Conservation (phyloP, 1,140 invertebrate genomes). For the Saccostrea echinata region DNA sequence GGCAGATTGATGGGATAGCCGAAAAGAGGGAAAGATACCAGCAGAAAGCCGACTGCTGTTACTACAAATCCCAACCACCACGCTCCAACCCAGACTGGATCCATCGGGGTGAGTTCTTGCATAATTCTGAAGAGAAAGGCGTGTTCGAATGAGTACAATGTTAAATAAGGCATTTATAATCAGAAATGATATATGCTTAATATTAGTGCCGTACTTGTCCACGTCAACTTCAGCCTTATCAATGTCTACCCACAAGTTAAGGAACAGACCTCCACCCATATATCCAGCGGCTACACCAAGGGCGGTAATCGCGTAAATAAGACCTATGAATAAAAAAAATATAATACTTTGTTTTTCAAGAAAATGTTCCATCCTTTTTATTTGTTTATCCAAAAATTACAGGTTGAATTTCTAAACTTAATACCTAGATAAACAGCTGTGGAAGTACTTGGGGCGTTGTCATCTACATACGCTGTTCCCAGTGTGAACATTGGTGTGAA, state of each 20-base stretch:
- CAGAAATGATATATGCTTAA: not conserved
- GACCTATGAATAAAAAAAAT: slow-evolving; percentile 52
- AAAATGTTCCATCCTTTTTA: too few relatives aligned
- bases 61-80: slow-evolving; percentile 68
- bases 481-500: slow-evolving; percentile 70
- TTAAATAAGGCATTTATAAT: not conserved
- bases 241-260: slow-evolving; percentile 89
- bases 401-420: not conserved
- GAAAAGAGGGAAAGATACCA: slow-evolving; percentile 57
- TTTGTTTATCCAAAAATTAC: too few relatives aligned
- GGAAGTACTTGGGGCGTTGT: slow-evolving; percentile 64
- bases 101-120: slow-evolving; percentile 52
- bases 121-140: slow-evolving; percentile 29
- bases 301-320: slow-evolving; percentile 91
- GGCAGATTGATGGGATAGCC: slow-evolving; percentile 63
- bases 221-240: slow-evolving; percentile 46
- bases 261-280: slow-evolving; percentile 88
- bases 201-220: not conserved
- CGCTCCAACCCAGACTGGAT: slow-evolving; percentile 65
- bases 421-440: slow-evolving; percentile 69
- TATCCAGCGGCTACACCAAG: slow-evolving; percentile 95
- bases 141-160: not conserved
- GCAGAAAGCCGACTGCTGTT: slow-evolving; percentile 55
- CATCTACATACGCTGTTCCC: slow-evolving; percentile 70
- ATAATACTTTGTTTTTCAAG: too few relatives aligned